Evolutionary conservation across 1,140 invertebrate genomes (phyloP), one percentile per base, ranked within the genome.

Genomic region (Rhopalosiphum padi): DNA sequence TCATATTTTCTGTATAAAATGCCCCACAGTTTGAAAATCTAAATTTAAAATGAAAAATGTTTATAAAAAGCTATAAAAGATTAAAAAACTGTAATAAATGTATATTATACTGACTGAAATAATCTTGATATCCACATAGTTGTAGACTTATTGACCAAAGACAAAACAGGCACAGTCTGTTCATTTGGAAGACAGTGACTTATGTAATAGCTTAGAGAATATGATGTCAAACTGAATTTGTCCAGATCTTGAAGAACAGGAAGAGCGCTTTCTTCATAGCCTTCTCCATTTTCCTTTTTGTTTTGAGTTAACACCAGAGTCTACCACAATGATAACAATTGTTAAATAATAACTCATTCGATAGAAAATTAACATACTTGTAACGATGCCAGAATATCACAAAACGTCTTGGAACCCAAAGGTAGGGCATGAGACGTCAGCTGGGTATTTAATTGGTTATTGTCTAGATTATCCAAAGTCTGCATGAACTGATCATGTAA

Each of bases 1-100:
- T n/a, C 91, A 93, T 86, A 30, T 93, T 93, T 86, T 93, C 91
- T 46, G 91, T 93, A 35, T 93, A 93, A 55, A 93, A 93, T 30
- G 82, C 25, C 2, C 91, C 91, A 55, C 91, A 93, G 21, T 86
- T 86, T 51, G 91, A 51, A 85, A 93, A 93, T n/a, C 91, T 93
- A 86, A 86, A 51, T 37, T 23, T 22, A 8, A 83, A 21, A 83
- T 55, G 0, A 89, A 53, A 37, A 5, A 25, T 86, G 6, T 30
- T 86, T 46, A 30, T 15, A 46, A 53, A 23, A 88, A 6, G 7
- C 41, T 41, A 37, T 41, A 43, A 23, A 30, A 22, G 43, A 11
- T 41, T 85, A 30, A 85, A 41, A 85, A 85, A 41, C 43, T 25
- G 35, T 51, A 48, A 48, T 23, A 87, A 53, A 2, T 18, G 11